Base-by-base conservation (phyloP, 1,140 invertebrate genomes). In the Drosophila lacteicornis region DNA sequence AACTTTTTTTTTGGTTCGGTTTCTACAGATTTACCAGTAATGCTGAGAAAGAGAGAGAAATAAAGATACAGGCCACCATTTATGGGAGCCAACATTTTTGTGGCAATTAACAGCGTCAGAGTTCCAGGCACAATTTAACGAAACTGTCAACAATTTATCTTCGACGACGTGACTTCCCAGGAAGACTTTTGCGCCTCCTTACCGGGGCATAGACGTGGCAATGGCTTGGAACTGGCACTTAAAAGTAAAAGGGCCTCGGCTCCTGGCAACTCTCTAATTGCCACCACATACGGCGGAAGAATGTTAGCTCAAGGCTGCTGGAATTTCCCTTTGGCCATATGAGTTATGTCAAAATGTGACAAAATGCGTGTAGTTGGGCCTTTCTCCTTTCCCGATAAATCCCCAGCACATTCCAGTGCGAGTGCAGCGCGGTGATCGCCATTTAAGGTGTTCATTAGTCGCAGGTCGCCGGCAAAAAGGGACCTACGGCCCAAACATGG, bases 261-360 rank as follows among this genome's bases (percentile, higher is more conserved):
- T 30, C 51, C 15, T 15, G 25, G 63, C 40, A 38, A 51, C n/a
- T 50, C 79, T 79, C 86, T 90, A 90, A 90, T 90, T 90, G 85
- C 79, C 71, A 85, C 85, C 85, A 90, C 79, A 90, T 90, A 90
- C 76, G 85, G 71, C 9, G 51, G 15, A 67, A 60, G 66, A 70
- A 71, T 63, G 67, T 82, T 60, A 77, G 68, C 71, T 63, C 60
- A 80, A 70, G 80, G 76, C 76, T 73, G 59, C 43, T 56, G 66
- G 70, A 76, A 65, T 69, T 66, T 78, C 63, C 63, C 60, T 53
- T 69, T 71, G 74, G 45, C 60, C 75, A 82, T 74, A 74, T 74
- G 70, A 90, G 83, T 76, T 90, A 90, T 90, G 85, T 91, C 86
- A 90, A 90, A 90, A 90, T 90, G 85, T 90, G 85, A 90, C 85